These are phyloP conservation scores for Rhagium mordax DNA, from an alignment of 2,888 invertebrate genomes.

Conservation along the genomic window DNA sequence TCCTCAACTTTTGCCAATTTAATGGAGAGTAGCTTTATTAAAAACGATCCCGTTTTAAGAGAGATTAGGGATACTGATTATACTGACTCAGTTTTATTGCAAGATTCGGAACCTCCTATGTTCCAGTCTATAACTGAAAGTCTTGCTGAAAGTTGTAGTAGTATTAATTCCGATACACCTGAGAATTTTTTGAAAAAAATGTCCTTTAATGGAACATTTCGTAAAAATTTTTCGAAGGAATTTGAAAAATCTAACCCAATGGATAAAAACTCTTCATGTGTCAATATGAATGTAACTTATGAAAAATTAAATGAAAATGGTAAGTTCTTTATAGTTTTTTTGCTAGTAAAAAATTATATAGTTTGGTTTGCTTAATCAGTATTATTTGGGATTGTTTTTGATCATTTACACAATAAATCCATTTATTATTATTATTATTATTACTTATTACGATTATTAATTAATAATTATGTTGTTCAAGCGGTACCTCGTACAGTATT, in stretches of 20 bases:
- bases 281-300: constrained; percentile 29
- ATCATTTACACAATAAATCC: too few species aligned
- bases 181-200: constrained; percentile 65
- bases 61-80: constrained; percentile 68
- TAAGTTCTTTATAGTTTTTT: constrained; percentile 15
- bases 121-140: constrained; percentile 63
- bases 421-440: too few species aligned
- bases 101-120: constrained; percentile 64
- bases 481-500: too few species aligned
- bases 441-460: too few species aligned
- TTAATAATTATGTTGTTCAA: too few species aligned
- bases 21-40: constrained; percentile 68
- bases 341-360: constrained; percentile 1
- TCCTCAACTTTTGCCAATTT: constrained; percentile 69
- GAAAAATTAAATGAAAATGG: constrained; percentile 33
- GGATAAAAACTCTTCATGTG: constrained; percentile 6
- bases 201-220: constrained; percentile 53
- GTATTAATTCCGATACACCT: constrained; percentile 65
- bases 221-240: constrained; percentile 43
- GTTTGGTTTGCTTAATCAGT: background rate
- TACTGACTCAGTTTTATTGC: constrained; percentile 62
- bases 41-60: constrained; percentile 67
- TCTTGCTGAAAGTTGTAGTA: constrained; percentile 61
- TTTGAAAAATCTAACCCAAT: constrained; percentile 28
- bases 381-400: too few species aligned